These are phyloP conservation scores for Cheilosia soror DNA, from an alignment of 2,888 invertebrate species.

Conservation along the genomic window DNA sequence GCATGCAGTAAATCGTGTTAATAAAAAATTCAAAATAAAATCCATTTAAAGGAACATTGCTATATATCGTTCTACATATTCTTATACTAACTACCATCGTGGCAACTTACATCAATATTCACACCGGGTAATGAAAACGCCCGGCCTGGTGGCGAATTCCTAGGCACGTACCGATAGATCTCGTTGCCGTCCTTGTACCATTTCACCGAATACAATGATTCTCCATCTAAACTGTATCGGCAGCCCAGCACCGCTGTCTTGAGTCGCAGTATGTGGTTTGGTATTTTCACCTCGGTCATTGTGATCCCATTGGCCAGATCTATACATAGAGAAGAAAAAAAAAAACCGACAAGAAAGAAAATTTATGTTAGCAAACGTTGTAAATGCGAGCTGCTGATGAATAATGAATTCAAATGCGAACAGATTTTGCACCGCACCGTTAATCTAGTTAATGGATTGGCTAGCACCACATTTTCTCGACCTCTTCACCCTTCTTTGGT, in stretches of 20 bases:
- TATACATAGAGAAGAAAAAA: constrained; percentile 78
- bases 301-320: constrained; percentile 86
- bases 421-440: constrained; percentile 60
- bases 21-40: constrained; percentile 41
- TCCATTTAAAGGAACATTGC: constrained; percentile 16
- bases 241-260: constrained; percentile 91
- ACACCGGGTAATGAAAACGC: constrained; percentile 92
- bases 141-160: constrained; percentile 91
- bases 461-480: constrained; percentile 19
- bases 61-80: not conserved
- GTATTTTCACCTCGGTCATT: constrained; percentile 91
- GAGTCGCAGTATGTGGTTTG: constrained; percentile 91
- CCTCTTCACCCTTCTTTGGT: not conserved
- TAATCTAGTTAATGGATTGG: constrained; percentile 69
- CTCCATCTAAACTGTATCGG: constrained; percentile 92
- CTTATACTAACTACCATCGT: constrained; percentile 38
- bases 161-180: constrained; percentile 93
- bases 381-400: constrained; percentile 54
- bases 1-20: constrained; percentile 37
- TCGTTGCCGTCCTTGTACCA: constrained; percentile 97
- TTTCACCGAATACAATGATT: constrained; percentile 94
- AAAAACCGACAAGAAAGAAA: constrained; percentile 43
- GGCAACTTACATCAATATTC: constrained; percentile 91
- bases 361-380: constrained; percentile 52
- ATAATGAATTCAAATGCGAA: constrained; percentile 70